Evolutionary conservation across 2,797 vertebrate genomes (phyloP).

Genomic region (Cryptoprocta ferox): DNA sequence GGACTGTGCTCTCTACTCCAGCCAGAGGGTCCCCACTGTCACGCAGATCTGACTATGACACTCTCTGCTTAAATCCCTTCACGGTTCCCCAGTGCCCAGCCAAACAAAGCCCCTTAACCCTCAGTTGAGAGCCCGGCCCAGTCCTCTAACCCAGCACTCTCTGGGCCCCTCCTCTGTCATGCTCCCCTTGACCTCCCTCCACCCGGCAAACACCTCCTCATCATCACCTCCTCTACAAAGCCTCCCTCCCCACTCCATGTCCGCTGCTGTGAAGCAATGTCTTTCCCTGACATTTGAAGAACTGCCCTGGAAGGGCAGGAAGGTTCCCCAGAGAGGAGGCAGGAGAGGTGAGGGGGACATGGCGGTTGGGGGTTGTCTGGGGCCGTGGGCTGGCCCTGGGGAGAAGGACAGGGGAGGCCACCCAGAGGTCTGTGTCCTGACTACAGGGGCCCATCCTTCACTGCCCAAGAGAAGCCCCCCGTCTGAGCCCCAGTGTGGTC

Average conservation of each 20-base stretch:
- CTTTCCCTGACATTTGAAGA: too few species aligned
- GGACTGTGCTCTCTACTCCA: too few species aligned
- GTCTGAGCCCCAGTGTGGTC: not conserved
- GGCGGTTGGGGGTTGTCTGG: not conserved
- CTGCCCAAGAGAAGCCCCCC: not conserved
- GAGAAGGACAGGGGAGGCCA: not conserved
- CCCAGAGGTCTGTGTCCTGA: not conserved
- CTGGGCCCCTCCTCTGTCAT: not conserved
- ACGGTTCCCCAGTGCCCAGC: not conserved
- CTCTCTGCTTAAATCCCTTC: not conserved
- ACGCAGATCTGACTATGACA: not conserved
- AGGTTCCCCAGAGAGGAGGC: too few species aligned
- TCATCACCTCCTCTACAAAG: not conserved
- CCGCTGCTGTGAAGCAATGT: rapidly evolving
- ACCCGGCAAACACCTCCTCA: not conserved
- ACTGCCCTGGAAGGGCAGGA: not conserved
- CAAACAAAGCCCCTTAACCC: not conserved
- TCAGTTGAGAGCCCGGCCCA: not conserved
- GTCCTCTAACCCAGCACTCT: not conserved
- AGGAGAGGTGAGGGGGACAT: too few species aligned
- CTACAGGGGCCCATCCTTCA: not conserved
- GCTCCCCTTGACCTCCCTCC: rapidly evolving
- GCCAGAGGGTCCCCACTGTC: not conserved
- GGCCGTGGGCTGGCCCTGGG: not conserved
- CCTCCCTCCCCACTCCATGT: not conserved